Evolutionary conservation across 2,113 vertebrate genomes (phyloP).

Genomic region (Apodemus speciosus): DNA sequence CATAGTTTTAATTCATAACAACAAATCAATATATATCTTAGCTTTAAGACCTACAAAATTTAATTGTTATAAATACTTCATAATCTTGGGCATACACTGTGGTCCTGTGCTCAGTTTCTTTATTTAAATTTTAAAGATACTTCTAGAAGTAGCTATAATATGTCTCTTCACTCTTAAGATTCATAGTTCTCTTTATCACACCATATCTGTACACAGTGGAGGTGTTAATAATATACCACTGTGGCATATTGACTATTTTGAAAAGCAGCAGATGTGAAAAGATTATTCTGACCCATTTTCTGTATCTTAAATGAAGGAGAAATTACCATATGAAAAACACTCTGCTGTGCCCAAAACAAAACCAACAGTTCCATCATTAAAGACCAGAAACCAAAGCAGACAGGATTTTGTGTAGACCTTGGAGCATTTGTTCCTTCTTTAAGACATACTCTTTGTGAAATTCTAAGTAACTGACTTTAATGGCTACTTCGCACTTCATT

Average conservation of each 20-base stretch:
- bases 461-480: neutral
- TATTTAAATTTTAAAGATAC: conserved; percentile 29
- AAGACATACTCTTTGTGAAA: neutral
- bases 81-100: neutral
- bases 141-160: neutral
- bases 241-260: conserved; percentile 30
- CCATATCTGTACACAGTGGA: neutral
- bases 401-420: neutral
- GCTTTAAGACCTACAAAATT: neutral
- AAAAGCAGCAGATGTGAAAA: conserved; percentile 34
- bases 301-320: conserved; percentile 26
- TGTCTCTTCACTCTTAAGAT: neutral
- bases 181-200: neutral
- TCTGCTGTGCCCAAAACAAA: neutral
- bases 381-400: neutral
- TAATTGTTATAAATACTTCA: neutral
- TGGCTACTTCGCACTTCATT: conserved; percentile 11
- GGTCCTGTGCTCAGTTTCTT: conserved; percentile 11
- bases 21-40: neutral
- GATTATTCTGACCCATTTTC: conserved; percentile 48
- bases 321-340: conserved; percentile 26
- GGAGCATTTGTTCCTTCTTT: neutral
- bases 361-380: neutral
- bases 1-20: neutral
- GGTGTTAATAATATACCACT: conserved; percentile 45